These are phyloP conservation scores for Aptenodytes forsteri DNA, from an alignment of 2,113 vertebrate genomes.

Conservation along the genomic window DNA sequence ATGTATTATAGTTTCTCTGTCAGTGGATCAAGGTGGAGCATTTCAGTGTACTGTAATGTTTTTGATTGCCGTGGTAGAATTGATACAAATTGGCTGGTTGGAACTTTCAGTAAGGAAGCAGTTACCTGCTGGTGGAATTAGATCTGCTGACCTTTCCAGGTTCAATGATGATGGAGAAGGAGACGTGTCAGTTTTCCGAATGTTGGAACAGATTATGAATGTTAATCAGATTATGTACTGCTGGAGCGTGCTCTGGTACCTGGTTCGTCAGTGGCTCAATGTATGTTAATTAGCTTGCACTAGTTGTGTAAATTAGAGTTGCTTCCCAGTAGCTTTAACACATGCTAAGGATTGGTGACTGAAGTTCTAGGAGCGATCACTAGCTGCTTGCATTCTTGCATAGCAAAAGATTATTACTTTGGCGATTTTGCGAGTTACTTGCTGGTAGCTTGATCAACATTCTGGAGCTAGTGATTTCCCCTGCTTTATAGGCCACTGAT, in stretches of 20 bases:
- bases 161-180: not conserved
- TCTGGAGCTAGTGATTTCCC: not conserved
- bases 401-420: not conserved
- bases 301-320: not conserved
- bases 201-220: not conserved
- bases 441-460: not conserved
- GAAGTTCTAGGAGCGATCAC: not conserved
- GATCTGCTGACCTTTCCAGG: not conserved
- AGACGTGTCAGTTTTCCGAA: not conserved
- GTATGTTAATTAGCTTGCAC: not conserved
- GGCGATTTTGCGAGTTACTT: not conserved
- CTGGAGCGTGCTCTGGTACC: not conserved
- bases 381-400: not conserved
- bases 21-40: accelerated
- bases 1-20: not conserved
- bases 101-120: not conserved
- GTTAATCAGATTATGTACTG: not conserved
- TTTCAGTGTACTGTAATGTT: not conserved
- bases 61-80: not conserved
- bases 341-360: not conserved
- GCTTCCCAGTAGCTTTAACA: not conserved
- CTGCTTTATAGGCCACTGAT: not conserved
- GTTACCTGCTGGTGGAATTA: not conserved
- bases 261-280: not conserved
- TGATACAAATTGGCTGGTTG: not conserved